phyloP scores from a whole-genome alignment of 2,888 invertebrate species.

The Barypeithes pellucidus region DNA sequence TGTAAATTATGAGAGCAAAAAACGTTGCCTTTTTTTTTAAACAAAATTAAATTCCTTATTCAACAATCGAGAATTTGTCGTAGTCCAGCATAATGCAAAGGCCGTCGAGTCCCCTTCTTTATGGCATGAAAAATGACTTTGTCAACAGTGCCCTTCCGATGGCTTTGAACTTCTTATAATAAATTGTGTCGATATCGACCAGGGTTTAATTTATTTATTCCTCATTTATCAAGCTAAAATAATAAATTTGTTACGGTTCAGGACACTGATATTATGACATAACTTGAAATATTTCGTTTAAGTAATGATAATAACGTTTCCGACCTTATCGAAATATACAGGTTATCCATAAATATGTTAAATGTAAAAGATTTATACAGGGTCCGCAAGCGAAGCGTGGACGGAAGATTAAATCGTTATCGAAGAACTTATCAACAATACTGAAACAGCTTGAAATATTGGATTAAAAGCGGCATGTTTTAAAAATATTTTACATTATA shows the following conservation, averaged over 20 bases:
- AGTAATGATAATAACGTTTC: too few relatives aligned
- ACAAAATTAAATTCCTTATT: conserved; percentile 13
- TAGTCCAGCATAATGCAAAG: conserved; percentile 34
- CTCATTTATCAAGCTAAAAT: conserved; percentile 34
- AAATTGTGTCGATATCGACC: conserved; percentile 47
- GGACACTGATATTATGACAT: conserved; percentile 3
- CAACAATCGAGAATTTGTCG: conserved; percentile 28
- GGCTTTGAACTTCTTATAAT: conserved; percentile 43
- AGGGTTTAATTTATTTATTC: conserved; percentile 33
- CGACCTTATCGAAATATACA: too few relatives aligned
- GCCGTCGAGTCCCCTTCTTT: conserved; percentile 21
- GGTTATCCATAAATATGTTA: too few relatives aligned
- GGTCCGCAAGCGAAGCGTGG: too few relatives aligned
- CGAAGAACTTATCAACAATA: too few relatives aligned
- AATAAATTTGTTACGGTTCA: conserved; percentile 20
- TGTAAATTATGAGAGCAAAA: background rate
- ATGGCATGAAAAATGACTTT: conserved; percentile 43
- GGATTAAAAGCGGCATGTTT: too few relatives aligned
- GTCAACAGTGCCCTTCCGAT: conserved; percentile 46
- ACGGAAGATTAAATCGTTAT: too few relatives aligned
- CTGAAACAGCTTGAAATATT: too few relatives aligned
- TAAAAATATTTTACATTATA: too few relatives aligned
- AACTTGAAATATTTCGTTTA: background rate
- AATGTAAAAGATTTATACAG: too few relatives aligned
- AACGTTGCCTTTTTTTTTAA: conserved; percentile 5